These are phyloP conservation scores for Chrysopilus asiliformis DNA, from an alignment of 2,888 invertebrate species.

Conservation along the genomic window DNA sequence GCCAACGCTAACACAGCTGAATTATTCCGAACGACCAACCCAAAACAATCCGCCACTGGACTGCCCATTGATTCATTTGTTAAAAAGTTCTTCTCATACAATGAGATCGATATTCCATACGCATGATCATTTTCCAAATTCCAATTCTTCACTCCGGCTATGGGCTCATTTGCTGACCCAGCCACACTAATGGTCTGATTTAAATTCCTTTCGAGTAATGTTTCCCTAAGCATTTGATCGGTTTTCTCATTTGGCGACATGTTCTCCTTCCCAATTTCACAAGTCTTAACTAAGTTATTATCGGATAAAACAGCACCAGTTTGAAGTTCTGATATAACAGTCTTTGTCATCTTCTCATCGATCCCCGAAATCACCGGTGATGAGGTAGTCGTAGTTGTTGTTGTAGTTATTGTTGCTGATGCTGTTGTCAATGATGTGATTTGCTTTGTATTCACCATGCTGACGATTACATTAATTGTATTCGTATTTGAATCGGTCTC, in stretches of 20 bases:
- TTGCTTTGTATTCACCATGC: constrained; percentile 25
- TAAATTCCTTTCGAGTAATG: neutral
- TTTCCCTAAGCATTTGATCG: too few species aligned
- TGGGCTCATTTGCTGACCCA: constrained; percentile 16
- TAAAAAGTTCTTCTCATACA: constrained; percentile 73
- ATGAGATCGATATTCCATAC: constrained; percentile 44
- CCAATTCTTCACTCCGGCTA: constrained; percentile 35
- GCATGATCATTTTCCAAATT: constrained; percentile 34
- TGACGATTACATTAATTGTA: constrained; percentile 22
- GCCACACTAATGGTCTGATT: neutral
- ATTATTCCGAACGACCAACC: constrained; percentile 55
- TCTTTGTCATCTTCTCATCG: neutral
- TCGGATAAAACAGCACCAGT: neutral
- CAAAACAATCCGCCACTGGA: constrained; percentile 81
- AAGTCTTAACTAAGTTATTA: neutral
- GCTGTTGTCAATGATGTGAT: constrained; percentile 12
- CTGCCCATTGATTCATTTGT: constrained; percentile 58
- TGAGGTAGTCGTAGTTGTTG: too few species aligned
- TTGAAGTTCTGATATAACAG: neutral
- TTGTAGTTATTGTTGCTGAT: too few species aligned
- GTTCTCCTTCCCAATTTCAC: neutral
- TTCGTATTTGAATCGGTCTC: constrained; percentile 3
- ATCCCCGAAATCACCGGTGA: too few species aligned
- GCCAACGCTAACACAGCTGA: constrained; percentile 68
- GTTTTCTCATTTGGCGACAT: too few species aligned